These are phyloP conservation scores for Endomychus coccineus DNA, from an alignment of 2,888 invertebrate species.

Conservation along the genomic window DNA sequence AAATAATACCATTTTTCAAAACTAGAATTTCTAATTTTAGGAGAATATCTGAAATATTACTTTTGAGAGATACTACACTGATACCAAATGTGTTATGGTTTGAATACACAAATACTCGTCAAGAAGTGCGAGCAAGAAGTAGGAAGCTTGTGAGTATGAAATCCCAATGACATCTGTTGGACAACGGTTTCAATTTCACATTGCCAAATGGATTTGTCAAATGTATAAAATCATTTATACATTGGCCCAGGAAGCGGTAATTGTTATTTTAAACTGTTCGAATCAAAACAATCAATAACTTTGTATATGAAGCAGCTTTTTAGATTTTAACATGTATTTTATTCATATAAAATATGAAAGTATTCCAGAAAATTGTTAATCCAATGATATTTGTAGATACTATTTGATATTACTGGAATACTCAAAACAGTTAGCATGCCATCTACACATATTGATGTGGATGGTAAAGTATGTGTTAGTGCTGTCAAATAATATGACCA, in stretches of 20 bases:
- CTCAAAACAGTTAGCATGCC: too few species aligned
- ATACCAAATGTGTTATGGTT: conserved; percentile 92
- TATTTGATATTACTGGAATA: too few species aligned
- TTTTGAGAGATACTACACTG: conserved; percentile 80
- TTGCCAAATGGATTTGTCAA: conserved; percentile 31
- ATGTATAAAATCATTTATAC: conserved; percentile 35
- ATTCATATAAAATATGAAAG: too few species aligned
- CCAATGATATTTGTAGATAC: too few species aligned
- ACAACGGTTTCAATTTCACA: conserved; percentile 35
- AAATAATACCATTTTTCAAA: neutral
- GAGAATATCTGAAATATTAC: conserved; percentile 75
- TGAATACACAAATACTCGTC: conserved; percentile 81
- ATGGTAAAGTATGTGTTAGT: too few species aligned
- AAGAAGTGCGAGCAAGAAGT: conserved; percentile 72
- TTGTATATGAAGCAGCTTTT: conserved; percentile 8
- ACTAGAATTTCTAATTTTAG: conserved; percentile 47
- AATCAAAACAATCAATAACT: conserved; percentile 14
- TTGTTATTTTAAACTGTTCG: conserved; percentile 13
- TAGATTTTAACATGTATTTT: conserved; percentile 10
- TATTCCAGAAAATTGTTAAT: too few species aligned
- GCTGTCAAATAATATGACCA: too few species aligned
- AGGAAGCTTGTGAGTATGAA: conserved; percentile 75
- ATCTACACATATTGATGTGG: too few species aligned
- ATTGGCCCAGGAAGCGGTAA: conserved; percentile 46
- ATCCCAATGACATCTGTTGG: conserved; percentile 69